Evolutionary conservation across 2,888 invertebrate genomes (phyloP), one percentile per base, ranked within the genome.

Genomic region (Sesia bembeciformis): DNA sequence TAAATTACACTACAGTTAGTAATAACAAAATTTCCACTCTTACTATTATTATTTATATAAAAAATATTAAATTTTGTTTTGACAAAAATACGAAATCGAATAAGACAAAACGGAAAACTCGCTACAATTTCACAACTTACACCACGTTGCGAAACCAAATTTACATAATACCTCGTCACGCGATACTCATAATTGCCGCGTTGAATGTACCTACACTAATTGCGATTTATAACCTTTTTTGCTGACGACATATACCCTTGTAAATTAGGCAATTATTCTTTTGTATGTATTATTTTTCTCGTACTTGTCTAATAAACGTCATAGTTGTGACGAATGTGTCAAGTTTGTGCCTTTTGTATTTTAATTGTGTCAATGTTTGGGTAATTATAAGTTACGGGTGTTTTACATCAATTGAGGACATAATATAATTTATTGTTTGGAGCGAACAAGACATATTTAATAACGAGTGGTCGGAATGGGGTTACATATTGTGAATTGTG

Each of bases 141-240:
- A 46, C 46, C 46, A n/a, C n/a, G 46, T 7, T 7, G 8, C 23
- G 46, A 23, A 46, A 46, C 50, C 8, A 39, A 50, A 74, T 75
- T 78, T 78, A 66, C 74, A 78, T 78, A 74, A 76, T 73, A 71
- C 66, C 65, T 70, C 66, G 65, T 71, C 69, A 76, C 66, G 70
- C 70, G 72, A 63, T 60, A 66, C 71, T 62, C 59, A 70, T 74
- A 73, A 78, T 75, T 75, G 72, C 64, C 59, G 56, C 53, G 58
- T 60, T 59, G 63, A 58, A 60, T 61, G 67, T 72, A 76, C 77
- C 73, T 72, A 68, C 60, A 66, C 66, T 76, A 72, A 78, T 78
- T 74, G 67, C 70, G 62, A 79, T 77, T 75, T 76, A 74, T 74
- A 64, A 63, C 71, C 53, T 58, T 62, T 67, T 65, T 49, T n/a